Evolutionary conservation across 2,113 vertebrate species (phyloP).

Genomic region (Bos indicus): DNA sequence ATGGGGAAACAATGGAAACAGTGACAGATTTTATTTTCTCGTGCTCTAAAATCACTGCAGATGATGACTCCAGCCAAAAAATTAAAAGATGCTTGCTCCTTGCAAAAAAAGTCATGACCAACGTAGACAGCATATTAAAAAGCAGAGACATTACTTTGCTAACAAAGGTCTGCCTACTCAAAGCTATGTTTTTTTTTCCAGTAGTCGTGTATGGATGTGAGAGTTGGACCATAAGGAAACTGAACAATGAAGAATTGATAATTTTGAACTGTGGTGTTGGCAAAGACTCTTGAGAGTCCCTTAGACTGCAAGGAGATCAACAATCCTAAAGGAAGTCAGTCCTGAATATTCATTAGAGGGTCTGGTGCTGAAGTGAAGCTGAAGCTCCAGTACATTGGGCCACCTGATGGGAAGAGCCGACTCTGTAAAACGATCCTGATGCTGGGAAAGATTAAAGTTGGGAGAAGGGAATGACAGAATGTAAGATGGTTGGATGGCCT

Average conservation of each 20-base stretch:
- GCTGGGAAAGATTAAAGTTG: neutral
- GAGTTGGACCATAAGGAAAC: neutral
- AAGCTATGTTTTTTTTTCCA: neutral
- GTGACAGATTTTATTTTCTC: neutral
- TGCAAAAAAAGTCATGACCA: neutral
- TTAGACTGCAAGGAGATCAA: neutral
- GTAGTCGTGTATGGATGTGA: neutral
- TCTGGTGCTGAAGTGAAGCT: neutral
- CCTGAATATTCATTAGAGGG: neutral
- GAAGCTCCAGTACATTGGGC: neutral
- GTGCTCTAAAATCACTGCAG: neutral
- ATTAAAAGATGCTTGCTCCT: neutral
- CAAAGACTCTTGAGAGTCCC: neutral
- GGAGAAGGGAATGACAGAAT: neutral
- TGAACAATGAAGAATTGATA: neutral
- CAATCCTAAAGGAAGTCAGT: neutral
- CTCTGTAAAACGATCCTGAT: neutral
- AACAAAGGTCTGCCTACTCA: neutral
- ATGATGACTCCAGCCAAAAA: neutral
- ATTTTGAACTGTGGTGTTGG: neutral
- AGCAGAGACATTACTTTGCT: neutral
- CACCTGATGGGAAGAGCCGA: neutral
- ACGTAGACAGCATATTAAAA: neutral
- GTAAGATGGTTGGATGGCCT: too few relatives aligned
- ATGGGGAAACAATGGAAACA: neutral